Base-by-base conservation (phyloP, 2,113 vertebrate species). In the Petrocephalus zakoni region DNA sequence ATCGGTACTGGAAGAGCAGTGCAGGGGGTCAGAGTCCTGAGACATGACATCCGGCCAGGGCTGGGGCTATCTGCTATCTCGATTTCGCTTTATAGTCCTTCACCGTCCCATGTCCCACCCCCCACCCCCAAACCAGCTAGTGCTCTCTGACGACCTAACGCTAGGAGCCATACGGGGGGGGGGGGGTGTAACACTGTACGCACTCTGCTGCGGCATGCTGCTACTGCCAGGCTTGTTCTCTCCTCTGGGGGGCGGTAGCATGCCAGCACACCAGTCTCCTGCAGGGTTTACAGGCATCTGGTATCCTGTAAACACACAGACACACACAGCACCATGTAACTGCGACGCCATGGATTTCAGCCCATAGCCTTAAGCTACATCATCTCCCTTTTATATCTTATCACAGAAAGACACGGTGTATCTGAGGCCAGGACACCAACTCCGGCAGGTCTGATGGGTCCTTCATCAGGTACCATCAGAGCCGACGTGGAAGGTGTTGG, bases 121-220 rank as follows among this genome's bases (percentile, higher is more conserved):
- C 25, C 61, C 61, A n/a, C 11, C 3, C 61, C 61, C 1, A 29
- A 68, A 13, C 61, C 10, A 68, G 25, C 61, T 10, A 68, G 61
- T 68, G 61, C 29, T 68, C 61, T 13, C 61, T 29, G 25, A 29
- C 25, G 61, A 68, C 25, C n/a, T 7, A 68, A 13, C 25, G n/a
- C 88, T 72, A 90, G 15, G 34, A 46, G 19, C 19, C 5, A 8
- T 22, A n/a, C 34, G 21, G 25, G 1, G 61, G 86, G 61, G n/a
- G 7, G 5, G 49, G 84, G 86, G 87, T 17, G n/a, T 87, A 22
- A 25, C 72, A 49, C 2, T 58, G 5, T 22, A 6, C 90, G 0
- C 78, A 95, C 95, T 94, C 34, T 94, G 93, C 88, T 94, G 93
- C 89, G 93, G 92, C 8, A 91, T 91, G 49, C 92, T 51, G 88